Base-by-base conservation (phyloP, 2,113 vertebrate species). In the Pardalotus punctatus region DNA sequence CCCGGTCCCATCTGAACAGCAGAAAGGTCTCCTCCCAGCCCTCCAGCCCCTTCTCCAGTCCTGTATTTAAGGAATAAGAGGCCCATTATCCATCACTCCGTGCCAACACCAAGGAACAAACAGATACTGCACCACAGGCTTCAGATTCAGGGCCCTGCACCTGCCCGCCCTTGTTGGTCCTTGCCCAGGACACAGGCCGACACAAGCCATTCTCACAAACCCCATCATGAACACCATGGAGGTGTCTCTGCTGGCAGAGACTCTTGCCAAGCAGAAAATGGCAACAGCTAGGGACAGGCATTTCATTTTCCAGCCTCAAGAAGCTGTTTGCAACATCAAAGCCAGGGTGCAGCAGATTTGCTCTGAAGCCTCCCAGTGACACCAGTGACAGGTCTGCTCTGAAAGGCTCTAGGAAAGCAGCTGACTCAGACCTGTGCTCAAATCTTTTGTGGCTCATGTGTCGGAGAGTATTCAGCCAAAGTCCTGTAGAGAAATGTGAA, bases 261-360 rank as follows among this genome's bases (percentile, higher is more conserved):
- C 25, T 33, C 25, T 35, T 50, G 23, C 43, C 67, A 60, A 79
- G 31, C 13, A 43, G 56, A 51, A 65, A 67, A 71, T 1, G 2
- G 69, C 29, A 83, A 21, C 1, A 4, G 65, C 80, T 86, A 64
- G 11, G 47, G 51, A 83, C 56, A 90, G 60, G 28, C 38, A 29
- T 70, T 65, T 70, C 15, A 50, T 83, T 93, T 90, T 36, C 60
- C 83, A 64, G 38, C 28, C 65, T 90, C 90, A 76, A 76, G 48
- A 51, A 90, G 51, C 47, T 58, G 19, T 62, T 92, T 62, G 72
- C 51, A 84, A 70, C 88, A 93, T 36, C 42, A 58, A 79, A 90
- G 28, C 14, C 2, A 1, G 47, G 33, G 56, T 64, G 51, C 43
- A 81, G 36, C 12, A 58, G 47, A 29, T 81, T 61, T 62, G 43